Percentiles rank a stretch among this genome's conserved stretches.
Evolutionary conservation across 2,113 vertebrate genomes (phyloP).

Genomic region (Dendropsophus ebraccatus): DNA sequence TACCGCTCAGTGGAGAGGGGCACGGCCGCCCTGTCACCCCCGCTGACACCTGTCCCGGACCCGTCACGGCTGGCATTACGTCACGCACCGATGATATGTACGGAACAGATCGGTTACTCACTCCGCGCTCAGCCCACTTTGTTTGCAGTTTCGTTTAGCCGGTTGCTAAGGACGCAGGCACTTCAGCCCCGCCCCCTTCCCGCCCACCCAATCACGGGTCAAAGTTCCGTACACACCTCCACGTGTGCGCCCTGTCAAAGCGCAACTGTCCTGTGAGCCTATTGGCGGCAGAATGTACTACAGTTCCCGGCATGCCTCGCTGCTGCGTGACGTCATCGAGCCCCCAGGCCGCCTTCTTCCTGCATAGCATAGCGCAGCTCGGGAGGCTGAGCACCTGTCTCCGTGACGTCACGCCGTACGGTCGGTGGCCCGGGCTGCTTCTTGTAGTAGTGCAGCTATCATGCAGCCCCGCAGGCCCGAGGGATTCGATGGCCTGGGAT

Average conservation of each 20-base stretch:
- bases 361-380: not conserved
- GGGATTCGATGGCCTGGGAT: conserved; percentile 89
- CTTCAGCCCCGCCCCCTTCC: not conserved
- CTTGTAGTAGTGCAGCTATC: not conserved
- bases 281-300: not conserved
- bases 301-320: conserved; percentile 18
- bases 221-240: not conserved
- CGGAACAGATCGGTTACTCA: not conserved
- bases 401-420: not conserved
- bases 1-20: not conserved
- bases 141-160: not conserved
- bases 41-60: no score
- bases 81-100: not conserved
- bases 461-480: conserved; percentile 92
- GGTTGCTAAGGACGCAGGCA: conserved; percentile 9
- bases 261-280: accelerated
- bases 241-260: not conserved
- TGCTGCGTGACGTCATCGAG: not conserved
- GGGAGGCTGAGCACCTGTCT: accelerated
- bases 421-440: not conserved
- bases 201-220: not conserved
- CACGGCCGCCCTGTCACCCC: not conserved
- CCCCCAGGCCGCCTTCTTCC: not conserved
- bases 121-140: not conserved
- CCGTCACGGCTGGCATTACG: not conserved